Conservation (phyloP, 2,888 invertebrate species). For the Axea sp. region DNA sequence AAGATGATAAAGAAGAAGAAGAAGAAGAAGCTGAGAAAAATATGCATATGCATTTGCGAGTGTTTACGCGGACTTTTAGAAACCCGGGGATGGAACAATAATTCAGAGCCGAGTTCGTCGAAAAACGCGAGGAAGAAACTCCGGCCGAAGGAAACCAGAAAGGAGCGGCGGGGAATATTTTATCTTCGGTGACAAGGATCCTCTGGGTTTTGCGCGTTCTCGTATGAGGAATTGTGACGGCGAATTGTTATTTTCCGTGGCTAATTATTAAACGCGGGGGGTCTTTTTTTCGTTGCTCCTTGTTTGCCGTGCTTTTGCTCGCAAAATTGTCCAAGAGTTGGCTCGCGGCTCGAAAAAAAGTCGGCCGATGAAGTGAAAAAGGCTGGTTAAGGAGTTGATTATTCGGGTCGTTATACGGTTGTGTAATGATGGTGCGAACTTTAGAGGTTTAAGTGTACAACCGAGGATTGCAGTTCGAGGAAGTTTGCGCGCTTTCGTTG, state of each 20-base stretch:
- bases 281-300: too few species aligned
- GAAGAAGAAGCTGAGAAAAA: slow-evolving; percentile 53
- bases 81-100: slow-evolving; percentile 36
- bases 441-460: slow-evolving; percentile 36
- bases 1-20: too few species aligned
- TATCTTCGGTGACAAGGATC: slow-evolving; percentile 52
- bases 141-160: slow-evolving; percentile 28
- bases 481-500: slow-evolving; percentile 26
- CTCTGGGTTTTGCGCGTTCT: slow-evolving; percentile 16
- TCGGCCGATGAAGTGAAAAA: neutral
- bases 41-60: slow-evolving; percentile 37
- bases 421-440: slow-evolving; percentile 40
- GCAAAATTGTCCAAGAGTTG: slow-evolving; percentile 1
- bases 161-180: slow-evolving; percentile 50
- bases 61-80: slow-evolving; percentile 8
- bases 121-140: slow-evolving; percentile 44
- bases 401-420: slow-evolving; percentile 37
- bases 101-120: slow-evolving; percentile 35
- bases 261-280: slow-evolving; percentile 34
- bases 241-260: slow-evolving; percentile 26
- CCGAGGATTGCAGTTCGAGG: slow-evolving; percentile 29
- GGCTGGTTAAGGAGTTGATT: slow-evolving; percentile 26
- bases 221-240: slow-evolving; percentile 34
- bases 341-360: slow-evolving; percentile 13
- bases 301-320: too few species aligned